Base-by-base conservation (phyloP, 1,140 invertebrate species). In the Andricus grossulariae region DNA sequence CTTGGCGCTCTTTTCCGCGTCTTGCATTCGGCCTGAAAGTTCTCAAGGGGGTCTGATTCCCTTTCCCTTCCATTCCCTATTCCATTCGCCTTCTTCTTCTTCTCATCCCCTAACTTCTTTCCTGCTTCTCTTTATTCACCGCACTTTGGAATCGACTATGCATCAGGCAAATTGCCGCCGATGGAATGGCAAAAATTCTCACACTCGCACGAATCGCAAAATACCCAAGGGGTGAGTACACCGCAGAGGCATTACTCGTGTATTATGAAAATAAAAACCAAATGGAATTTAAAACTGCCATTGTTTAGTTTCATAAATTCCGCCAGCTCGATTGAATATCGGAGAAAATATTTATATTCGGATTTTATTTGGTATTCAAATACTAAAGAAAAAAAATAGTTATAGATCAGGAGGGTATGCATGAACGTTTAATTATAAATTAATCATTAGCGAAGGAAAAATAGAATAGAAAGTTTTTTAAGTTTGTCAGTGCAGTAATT, bases 71-170 rank as follows among this genome's bases (percentile, higher is more conserved):
- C 32, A 39, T n/a, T 32, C 60, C 60, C 60, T 25, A 45, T 66
- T 66, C 60, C 60, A 66, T 66, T 66, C 60, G 60, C 32, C 60
- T 66, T 66, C 60, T 39, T 66, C 60, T 39, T 21, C 57, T 66
- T 60, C 15, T 10, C 16, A 15, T 66, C 25, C 16, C 60, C 25
- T 13, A 39, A 13, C 21, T 25, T 55, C 74, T 80, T 52, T 73
- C 77, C 80, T 77, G 18, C 80, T 74, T 83, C 80, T 80, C 75
- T 73, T 66, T 52, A 52, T 50, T 50, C 74, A 82, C 76, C 75
- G 71, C 71, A 76, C 70, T 66, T 66, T 76, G 73, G 72, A 85
- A 87, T 87, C 86, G 83, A 86, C 84, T 87, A 86, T 87, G 86
- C 84, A 87, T 86, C 84, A 85, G 80, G 70, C 75, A 77, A 85